Evolutionary conservation across 2,797 vertebrate species (phyloP).

Genomic region (Myotis findleyi): DNA sequence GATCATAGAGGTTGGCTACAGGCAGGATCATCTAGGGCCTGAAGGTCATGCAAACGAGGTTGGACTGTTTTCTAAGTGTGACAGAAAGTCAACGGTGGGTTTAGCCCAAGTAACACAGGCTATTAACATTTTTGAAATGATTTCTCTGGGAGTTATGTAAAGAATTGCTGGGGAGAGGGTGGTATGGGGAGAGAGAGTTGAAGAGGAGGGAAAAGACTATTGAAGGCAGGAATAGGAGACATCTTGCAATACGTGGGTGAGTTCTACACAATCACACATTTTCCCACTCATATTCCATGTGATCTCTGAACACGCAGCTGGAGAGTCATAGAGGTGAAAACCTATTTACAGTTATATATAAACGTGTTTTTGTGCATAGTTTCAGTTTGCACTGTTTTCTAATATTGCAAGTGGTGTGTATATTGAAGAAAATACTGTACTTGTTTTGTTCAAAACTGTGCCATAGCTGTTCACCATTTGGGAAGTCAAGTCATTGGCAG

Average conservation of each 20-base stretch:
- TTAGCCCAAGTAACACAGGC: not conserved
- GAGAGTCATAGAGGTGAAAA: not conserved
- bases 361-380: not conserved
- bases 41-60: not conserved
- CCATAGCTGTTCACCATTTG: not conserved
- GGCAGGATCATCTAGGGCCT: not conserved
- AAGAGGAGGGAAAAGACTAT: not conserved
- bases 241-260: not conserved
- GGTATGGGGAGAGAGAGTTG: not conserved
- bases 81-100: not conserved
- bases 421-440: not conserved
- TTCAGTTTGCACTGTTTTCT: not conserved
- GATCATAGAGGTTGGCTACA: not conserved
- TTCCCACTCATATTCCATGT: not conserved
- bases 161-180: not conserved
- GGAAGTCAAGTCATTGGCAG: not conserved
- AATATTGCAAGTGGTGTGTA: not conserved
- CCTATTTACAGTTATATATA: not conserved
- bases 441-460: not conserved
- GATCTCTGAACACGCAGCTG: not conserved
- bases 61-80: not conserved
- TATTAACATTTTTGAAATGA: not conserved
- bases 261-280: not conserved
- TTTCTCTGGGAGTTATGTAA: not conserved
- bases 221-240: not conserved